Base-by-base conservation (phyloP, 1,140 invertebrate species). In the Portunus trituberculatus region DNA sequence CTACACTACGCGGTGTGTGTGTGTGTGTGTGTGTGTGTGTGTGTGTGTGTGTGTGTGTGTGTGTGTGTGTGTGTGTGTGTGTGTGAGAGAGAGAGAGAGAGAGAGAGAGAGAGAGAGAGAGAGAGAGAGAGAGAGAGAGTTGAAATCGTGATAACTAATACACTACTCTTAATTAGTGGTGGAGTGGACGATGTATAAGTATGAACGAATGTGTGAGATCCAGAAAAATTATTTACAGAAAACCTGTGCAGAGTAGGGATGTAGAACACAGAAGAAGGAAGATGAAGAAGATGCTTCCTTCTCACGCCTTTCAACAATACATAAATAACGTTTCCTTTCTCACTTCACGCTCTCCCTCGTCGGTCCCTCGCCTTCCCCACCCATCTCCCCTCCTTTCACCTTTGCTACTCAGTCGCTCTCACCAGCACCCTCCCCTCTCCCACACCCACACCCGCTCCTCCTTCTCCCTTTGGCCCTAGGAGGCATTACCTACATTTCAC, bases 401-500 rank as follows among this genome's bases (percentile, higher is more conserved):
- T 20, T n/a, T 76, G 6, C 20, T 76, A 76, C 67, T n/a, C 67
- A 76, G 25, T 7, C 67, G 20, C n/a, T 20, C 67, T n/a, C 67
- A 76, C 67, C 67, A 25, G 20, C 67, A 76, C 67, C 67, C 45
- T 12, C 25, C 86, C 31, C 28, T 6, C 86, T 12, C 86, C 31
- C 86, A 14, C 31, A 14, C 31, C 28, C 86, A 39, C 86, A 39
- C 86, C 86, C 86, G 4, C 86, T 46, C 7, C 86, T 25, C 86
- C n/a, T 76, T n/a, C 67, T 76, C 67, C 67, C 20, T 25, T n/a
- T 25, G 20, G 67, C 67, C 20, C 20, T n/a, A 7, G 20, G 67
- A 25, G 67, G 67, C 67, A 76, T 76, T 76, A 76, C 67, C 67
- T 76, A 76, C 67, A 76, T 76, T 76, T 76, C 67, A 76, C 67